Evolutionary conservation across 2,113 vertebrate species (phyloP).

Genomic region (Crotalus viridis): DNA sequence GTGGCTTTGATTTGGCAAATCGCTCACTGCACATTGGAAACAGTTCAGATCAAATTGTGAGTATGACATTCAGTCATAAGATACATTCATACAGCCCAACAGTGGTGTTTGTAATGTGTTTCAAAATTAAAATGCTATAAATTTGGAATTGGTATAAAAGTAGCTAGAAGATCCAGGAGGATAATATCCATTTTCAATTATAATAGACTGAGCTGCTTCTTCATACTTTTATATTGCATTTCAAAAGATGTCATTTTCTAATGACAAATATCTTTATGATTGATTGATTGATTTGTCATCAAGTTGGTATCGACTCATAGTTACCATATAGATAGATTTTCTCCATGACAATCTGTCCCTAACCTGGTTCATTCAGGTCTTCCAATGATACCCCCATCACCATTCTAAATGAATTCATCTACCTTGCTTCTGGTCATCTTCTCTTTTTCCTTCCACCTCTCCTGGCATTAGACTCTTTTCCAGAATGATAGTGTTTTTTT

Average conservation of each 20-base stretch:
- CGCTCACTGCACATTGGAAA: constrained; percentile 90
- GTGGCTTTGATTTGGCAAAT: constrained; percentile 95
- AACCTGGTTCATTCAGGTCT: neutral
- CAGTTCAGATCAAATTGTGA: constrained; percentile 80
- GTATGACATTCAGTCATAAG: constrained; percentile 52
- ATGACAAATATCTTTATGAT: neutral
- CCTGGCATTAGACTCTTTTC: neutral
- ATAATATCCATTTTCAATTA: constrained; percentile 22
- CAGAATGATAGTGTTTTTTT: neutral
- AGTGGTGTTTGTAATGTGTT: constrained; percentile 16
- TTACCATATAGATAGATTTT: neutral
- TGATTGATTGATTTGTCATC: neutral
- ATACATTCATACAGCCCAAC: neutral
- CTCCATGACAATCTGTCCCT: neutral
- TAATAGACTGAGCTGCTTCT: constrained; percentile 30
- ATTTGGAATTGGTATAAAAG: constrained; percentile 46
- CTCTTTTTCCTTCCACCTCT: neutral
- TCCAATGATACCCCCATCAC: neutral
- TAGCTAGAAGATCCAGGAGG: constrained; percentile 31
- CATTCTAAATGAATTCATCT: neutral
- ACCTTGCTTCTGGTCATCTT: neutral
- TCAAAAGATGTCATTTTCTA: constrained; percentile 9
- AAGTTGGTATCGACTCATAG: neutral
- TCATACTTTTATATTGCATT: constrained; percentile 47
- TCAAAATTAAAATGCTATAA: constrained; percentile 15